Evolutionary conservation across 2,113 vertebrate genomes (phyloP).

Genomic region (Apodemus sylvaticus): DNA sequence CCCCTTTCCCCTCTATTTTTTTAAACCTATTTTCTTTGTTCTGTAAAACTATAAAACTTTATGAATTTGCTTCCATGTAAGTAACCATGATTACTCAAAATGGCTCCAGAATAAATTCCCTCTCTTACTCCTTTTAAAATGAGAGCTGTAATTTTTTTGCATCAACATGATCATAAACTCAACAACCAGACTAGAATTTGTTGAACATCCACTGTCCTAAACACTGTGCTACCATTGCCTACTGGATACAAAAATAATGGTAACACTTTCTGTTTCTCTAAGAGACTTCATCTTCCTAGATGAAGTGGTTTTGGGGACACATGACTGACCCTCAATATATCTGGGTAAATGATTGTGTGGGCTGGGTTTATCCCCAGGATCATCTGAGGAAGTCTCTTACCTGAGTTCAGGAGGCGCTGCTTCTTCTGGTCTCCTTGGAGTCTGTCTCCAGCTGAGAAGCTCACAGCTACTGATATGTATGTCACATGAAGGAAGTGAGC

Average conservation of each 20-base stretch:
- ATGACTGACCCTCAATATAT: not conserved
- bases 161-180: not conserved
- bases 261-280: not conserved
- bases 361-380: not conserved
- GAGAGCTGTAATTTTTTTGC: not conserved
- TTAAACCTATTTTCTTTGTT: not conserved
- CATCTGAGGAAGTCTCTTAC: not conserved
- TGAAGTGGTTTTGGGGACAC: not conserved
- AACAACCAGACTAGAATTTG: not conserved
- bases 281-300: not conserved
- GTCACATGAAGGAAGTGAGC: conserved; percentile 38
- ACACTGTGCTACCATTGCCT: not conserved
- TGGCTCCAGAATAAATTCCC: not conserved
- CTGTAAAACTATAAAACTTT: not conserved
- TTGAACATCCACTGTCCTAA: not conserved
- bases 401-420: not conserved
- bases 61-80: not conserved
- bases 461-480: not conserved
- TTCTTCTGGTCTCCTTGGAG: conserved; percentile 4
- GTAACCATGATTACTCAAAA: not conserved
- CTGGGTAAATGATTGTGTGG: not conserved
- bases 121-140: not conserved
- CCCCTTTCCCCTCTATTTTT: not conserved
- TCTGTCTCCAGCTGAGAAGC: not conserved
- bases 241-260: not conserved